Conservation (phyloP, 2,888 invertebrate genomes). For the Cremastinae sp. region DNA sequence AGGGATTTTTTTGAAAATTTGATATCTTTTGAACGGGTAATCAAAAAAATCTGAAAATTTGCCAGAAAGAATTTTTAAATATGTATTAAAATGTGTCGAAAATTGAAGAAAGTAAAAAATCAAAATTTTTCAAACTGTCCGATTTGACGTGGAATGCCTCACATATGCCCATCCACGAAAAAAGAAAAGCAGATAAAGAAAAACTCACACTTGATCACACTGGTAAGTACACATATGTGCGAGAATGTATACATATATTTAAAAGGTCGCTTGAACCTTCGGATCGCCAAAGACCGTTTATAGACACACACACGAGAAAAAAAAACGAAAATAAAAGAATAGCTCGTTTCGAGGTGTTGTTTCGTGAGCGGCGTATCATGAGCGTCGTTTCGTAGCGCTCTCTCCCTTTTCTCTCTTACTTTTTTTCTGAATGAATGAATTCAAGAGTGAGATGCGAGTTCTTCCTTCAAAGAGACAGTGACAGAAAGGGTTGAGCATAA, state of each 20-base stretch:
- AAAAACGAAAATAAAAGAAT: constrained; percentile 52
- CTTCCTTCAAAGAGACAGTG: constrained; percentile 27
- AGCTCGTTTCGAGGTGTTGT: constrained; percentile 63
- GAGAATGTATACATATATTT: constrained; percentile 19
- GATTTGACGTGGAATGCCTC: too few relatives aligned
- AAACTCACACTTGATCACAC: background rate
- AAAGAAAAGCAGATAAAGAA: too few relatives aligned
- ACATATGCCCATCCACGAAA: background rate
- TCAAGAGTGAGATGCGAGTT: constrained; percentile 50
- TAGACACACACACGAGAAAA: constrained; percentile 39
- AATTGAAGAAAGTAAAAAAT: background rate
- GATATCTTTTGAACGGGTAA: too few relatives aligned
- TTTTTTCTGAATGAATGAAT: constrained; percentile 60
- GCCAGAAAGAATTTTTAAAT: too few relatives aligned
- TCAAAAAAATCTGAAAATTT: too few relatives aligned
- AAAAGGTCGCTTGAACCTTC: constrained; percentile 32
- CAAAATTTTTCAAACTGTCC: too few relatives aligned
- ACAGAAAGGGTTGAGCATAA: constrained; percentile 60
- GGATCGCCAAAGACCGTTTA: constrained; percentile 50
- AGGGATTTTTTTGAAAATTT: too few relatives aligned
- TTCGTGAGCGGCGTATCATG: constrained; percentile 59
- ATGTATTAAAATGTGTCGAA: too few relatives aligned
- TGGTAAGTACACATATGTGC: too few relatives aligned
- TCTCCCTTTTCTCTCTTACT: too few relatives aligned
- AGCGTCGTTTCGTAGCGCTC: constrained; percentile 40